These are phyloP conservation scores for Oreamnos americanus DNA, from an alignment of 2,113 vertebrate genomes.

Conservation along the genomic window DNA sequence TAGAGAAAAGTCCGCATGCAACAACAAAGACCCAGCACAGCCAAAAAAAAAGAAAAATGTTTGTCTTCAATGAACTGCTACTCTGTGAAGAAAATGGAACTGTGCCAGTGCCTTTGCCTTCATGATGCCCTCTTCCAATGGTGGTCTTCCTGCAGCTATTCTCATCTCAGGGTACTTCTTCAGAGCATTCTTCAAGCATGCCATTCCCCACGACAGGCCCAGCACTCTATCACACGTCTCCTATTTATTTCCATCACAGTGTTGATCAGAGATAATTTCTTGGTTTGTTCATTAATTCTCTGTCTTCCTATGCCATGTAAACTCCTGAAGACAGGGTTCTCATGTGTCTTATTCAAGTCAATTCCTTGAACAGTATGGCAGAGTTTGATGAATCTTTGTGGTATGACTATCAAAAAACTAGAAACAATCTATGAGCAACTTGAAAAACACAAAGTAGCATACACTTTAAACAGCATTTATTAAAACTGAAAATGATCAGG, in stretches of 20 bases:
- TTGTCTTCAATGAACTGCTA: background rate
- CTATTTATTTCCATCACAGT: background rate
- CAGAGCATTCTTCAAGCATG: background rate
- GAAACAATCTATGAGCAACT: background rate
- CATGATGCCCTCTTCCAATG: background rate
- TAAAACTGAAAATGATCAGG: background rate
- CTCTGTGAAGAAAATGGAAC: background rate
- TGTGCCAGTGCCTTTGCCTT: background rate
- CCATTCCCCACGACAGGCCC: accelerated
- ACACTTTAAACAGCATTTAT: background rate
- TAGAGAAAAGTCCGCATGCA: background rate
- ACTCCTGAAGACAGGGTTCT: background rate
- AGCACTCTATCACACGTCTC: background rate
- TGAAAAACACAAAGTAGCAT: background rate
- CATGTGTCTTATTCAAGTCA: background rate
- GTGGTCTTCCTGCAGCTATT: background rate
- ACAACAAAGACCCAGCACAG: background rate
- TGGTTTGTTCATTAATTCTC: background rate
- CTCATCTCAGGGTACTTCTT: background rate
- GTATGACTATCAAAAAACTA: background rate
- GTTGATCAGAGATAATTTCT: background rate
- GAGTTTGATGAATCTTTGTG: background rate
- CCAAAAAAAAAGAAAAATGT: background rate
- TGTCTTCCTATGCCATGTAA: background rate
- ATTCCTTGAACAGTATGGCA: background rate